A percentile compares a stretch with the other conserved stretches of the same genome.
phyloP scores from a whole-genome alignment of 1,140 invertebrate species.

The Papilio dardanus region DNA sequence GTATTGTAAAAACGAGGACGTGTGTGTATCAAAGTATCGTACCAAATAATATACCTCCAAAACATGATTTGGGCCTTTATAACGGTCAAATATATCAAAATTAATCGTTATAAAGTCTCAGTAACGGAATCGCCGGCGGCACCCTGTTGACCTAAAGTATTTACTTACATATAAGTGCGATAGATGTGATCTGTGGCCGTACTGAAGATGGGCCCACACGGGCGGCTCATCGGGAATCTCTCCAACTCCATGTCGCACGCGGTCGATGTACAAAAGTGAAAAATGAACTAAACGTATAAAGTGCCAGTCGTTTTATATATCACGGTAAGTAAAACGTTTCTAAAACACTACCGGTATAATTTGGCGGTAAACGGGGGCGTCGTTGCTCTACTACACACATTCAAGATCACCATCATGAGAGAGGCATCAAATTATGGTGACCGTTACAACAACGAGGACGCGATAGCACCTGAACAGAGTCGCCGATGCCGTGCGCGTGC shows the following conservation, averaged over 20 bases:
- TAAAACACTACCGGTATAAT: constrained; percentile 52
- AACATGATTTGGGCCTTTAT: constrained; percentile 31
- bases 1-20: constrained; percentile 24
- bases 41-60: constrained; percentile 36
- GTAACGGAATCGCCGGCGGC: constrained; percentile 45
- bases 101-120: constrained; percentile 41
- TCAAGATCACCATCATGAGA: constrained; percentile 35
- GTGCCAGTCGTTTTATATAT: constrained; percentile 32
- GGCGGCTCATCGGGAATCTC: background rate
- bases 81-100: constrained; percentile 41
- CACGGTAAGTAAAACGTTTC: constrained; percentile 38
- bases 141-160: constrained; percentile 58
- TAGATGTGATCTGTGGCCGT: constrained; percentile 23
- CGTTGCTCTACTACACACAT: constrained; percentile 41
- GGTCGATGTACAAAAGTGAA: constrained; percentile 20
- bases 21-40: constrained; percentile 33
- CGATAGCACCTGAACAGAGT: constrained; percentile 17
- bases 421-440: constrained; percentile 30
- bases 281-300: constrained; percentile 26
- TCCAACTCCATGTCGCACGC: background rate
- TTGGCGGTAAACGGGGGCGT: constrained; percentile 53
- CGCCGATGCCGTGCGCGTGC: background rate
- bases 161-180: constrained; percentile 36
- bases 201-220: constrained; percentile 30
- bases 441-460: background rate